phyloP scores from a whole-genome alignment of 2,113 vertebrate genomes.

The Pollimyrus isidori region DNA sequence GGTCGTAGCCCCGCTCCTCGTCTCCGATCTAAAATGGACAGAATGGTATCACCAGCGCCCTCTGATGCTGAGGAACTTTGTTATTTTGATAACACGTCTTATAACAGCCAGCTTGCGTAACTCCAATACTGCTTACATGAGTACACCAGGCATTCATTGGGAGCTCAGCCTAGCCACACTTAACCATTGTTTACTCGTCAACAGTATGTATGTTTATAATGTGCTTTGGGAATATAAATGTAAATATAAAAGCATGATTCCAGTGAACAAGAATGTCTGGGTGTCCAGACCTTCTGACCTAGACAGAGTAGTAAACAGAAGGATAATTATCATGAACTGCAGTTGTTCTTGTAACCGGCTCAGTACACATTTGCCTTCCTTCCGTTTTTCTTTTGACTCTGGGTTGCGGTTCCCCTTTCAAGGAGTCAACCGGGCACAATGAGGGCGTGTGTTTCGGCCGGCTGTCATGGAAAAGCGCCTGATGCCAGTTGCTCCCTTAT shows the following conservation, averaged over 20 bases:
- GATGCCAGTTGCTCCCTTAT: neutral
- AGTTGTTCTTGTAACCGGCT: neutral
- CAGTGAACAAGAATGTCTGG: neutral
- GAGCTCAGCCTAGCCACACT: neutral
- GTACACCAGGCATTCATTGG: neutral
- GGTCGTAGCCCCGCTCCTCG: constrained; percentile 90
- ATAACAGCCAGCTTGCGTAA: neutral
- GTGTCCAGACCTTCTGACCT: neutral
- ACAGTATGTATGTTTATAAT: neutral
- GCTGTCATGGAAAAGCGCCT: neutral
- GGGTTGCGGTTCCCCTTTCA: neutral
- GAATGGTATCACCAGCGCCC: neutral
- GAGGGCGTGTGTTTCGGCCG: neutral
- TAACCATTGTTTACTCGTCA: neutral
- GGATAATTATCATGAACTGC: neutral
- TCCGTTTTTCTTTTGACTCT: neutral
- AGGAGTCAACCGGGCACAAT: neutral
- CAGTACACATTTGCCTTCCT: neutral
- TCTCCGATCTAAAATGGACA: constrained; percentile 77
- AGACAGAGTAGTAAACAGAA: neutral
- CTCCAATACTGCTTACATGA: neutral
- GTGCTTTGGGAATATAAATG: neutral
- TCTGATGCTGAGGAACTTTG: neutral
- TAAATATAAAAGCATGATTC: neutral
- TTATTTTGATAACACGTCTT: neutral